These are phyloP conservation scores for Desmodus rotundus DNA, from an alignment of 2,113 vertebrate species.

Conservation along the genomic window DNA sequence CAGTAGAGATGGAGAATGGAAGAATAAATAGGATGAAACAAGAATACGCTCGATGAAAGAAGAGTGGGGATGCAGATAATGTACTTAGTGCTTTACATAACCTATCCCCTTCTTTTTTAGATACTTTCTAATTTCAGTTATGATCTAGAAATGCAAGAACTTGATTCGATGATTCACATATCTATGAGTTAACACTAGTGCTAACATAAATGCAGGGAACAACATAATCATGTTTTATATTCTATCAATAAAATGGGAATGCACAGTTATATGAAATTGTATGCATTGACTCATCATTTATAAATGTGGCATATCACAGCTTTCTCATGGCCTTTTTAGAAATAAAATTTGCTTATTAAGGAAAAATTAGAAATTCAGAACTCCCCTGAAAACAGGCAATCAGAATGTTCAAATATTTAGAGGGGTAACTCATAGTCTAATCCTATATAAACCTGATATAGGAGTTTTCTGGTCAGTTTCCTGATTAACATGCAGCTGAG, in stretches of 20 bases:
- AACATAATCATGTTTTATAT: neutral
- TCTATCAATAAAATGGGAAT: neutral
- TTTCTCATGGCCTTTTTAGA: constrained; percentile 16
- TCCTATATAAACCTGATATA: neutral
- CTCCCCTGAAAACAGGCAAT: neutral
- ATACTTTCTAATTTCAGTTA: neutral
- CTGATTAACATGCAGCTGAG: neutral
- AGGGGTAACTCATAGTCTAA: neutral
- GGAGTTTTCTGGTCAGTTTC: neutral
- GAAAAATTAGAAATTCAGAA: neutral
- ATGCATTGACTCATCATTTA: constrained; percentile 47
- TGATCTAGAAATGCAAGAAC: neutral
- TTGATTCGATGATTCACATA: neutral
- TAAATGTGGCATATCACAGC: constrained; percentile 46
- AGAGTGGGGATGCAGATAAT: neutral
- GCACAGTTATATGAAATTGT: neutral
- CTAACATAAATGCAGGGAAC: neutral
- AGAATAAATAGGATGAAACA: neutral
- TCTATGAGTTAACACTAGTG: neutral
- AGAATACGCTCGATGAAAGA: neutral
- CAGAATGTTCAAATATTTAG: constrained; percentile 10
- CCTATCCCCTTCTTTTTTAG: neutral
- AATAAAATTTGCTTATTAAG: constrained; percentile 35
- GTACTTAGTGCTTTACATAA: neutral
- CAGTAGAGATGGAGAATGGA: neutral